Conservation (phyloP, 2,888 invertebrate species). For the Trachelus troglodyta region DNA sequence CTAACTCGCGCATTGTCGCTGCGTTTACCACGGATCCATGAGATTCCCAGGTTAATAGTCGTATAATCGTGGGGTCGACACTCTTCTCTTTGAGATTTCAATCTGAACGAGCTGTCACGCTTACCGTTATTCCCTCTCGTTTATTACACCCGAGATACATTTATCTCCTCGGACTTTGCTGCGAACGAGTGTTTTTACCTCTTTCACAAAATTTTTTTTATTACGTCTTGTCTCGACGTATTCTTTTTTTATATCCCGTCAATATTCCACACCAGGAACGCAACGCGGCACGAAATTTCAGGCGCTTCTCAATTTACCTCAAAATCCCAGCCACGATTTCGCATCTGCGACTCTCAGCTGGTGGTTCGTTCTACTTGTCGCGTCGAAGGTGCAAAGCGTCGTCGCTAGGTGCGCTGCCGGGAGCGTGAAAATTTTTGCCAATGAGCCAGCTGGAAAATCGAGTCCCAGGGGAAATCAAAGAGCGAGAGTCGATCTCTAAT, state of each 20-base stretch:
- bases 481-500: background rate
- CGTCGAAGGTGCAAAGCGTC: background rate
- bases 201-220: background rate
- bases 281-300: no score
- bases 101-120: constrained; percentile 40
- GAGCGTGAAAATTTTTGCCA: background rate
- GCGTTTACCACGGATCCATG: background rate
- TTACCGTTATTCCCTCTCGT: constrained; percentile 30
- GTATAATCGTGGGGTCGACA: constrained; percentile 37
- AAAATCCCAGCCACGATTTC: background rate
- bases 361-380: background rate
- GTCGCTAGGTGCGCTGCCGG: no score
- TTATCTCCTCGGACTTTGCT: background rate
- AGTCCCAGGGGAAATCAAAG: background rate
- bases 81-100: constrained; percentile 42
- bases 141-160: background rate
- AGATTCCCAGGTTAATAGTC: constrained; percentile 36
- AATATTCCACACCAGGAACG: no score
- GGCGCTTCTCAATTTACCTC: no score
- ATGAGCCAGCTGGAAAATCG: background rate
- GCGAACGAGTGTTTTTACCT: background rate
- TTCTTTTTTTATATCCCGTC: no score
- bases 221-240: background rate
- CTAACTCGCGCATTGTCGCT: constrained; percentile 21
- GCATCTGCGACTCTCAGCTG: background rate